Evolutionary conservation across 1,140 invertebrate species (phyloP), one percentile per base, ranked within the genome.

Genomic region (Lysiphlebus fabarum): DNA sequence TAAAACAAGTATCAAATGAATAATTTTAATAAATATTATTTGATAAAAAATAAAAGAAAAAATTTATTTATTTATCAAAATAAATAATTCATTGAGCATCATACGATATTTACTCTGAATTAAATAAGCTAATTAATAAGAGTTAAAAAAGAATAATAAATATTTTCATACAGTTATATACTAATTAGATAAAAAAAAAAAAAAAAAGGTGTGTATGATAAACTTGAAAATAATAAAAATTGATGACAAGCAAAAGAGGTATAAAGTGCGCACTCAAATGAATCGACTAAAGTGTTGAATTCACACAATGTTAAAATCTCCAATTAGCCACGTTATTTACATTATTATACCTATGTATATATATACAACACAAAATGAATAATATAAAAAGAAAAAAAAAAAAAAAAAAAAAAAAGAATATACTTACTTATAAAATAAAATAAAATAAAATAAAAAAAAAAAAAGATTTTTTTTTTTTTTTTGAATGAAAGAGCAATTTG

Each of bases 291-390:
- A 53, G 60, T 59, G 44, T 48, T 56, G 55, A 53, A 50, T 40
- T 53, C 41, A 41, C 53, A 53, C 62, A 64, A 74, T 70, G 62
- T 64, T 64, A 49, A 61, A 62, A 60, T 54, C 65, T 73, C 74
- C 75, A 79, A 79, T 79, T 79, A 78, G 74, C 71, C 67, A 67
- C 72, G 70, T 73, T 73, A 75, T 77, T 77, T 79, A 74, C 71
- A 74, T 75, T 74, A 74, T 70, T 65, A n/a, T n/a, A n/a, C n/a
- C n/a, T n/a, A n/a, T n/a, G 70, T 65, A 26, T 26, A 26, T 26
- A n/a, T n/a, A n/a, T n/a, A n/a, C n/a, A n/a, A n/a, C n/a, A 26
- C 17, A 26, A 26, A 4, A 26, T 26, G 17, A 26, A 1, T 4
- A 26, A 26, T 26, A 26, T 26, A 26, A 26, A 26, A 4, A 26